Percentiles rank a stretch among this genome's conserved stretches.
These are phyloP conservation scores for Betta splendens DNA, from an alignment of 2,797 vertebrate genomes.

Conservation along the genomic window DNA sequence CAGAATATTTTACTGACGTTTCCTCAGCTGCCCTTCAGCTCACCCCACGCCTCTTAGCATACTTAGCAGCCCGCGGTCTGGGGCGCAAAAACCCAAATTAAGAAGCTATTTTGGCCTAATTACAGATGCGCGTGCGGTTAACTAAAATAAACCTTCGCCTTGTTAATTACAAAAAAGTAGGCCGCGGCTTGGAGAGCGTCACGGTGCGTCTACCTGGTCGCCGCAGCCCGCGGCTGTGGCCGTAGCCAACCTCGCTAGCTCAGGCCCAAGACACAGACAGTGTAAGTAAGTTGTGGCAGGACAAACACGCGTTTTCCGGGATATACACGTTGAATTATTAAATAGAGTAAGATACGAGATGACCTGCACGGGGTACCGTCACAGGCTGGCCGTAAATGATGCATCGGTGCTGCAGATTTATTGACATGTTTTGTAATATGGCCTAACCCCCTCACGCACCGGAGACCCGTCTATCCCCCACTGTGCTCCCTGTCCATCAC, in stretches of 20 bases:
- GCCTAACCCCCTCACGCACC: conserved; percentile 36
- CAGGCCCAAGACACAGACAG: neutral
- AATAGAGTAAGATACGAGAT: conserved; percentile 65
- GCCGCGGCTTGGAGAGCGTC: neutral
- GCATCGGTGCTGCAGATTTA: conserved; percentile 63
- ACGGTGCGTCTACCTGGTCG: neutral
- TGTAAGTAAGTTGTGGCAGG: neutral
- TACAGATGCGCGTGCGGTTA: neutral
- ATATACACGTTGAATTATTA: conserved; percentile 72
- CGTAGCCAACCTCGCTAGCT: neutral
- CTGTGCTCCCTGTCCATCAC: conserved; percentile 58
- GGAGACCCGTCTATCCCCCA: conserved; percentile 45
- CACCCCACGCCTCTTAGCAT: conserved; percentile 20
- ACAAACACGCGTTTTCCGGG: conserved; percentile 59
- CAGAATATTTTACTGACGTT: conserved; percentile 33
- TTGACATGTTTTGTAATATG: conserved; percentile 68
- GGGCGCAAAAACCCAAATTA: conserved; percentile 1
- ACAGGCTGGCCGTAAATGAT: conserved; percentile 69
- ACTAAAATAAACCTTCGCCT: neutral
- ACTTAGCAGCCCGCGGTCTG: neutral
- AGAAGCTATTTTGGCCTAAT: conserved; percentile 8
- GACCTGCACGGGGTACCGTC: conserved; percentile 52
- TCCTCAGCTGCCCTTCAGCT: conserved; percentile 30
- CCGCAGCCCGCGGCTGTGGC: too few relatives aligned
- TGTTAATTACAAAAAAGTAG: neutral